Conservation (phyloP, 2,888 invertebrate species). For the Dromius quadrimaculatus region DNA sequence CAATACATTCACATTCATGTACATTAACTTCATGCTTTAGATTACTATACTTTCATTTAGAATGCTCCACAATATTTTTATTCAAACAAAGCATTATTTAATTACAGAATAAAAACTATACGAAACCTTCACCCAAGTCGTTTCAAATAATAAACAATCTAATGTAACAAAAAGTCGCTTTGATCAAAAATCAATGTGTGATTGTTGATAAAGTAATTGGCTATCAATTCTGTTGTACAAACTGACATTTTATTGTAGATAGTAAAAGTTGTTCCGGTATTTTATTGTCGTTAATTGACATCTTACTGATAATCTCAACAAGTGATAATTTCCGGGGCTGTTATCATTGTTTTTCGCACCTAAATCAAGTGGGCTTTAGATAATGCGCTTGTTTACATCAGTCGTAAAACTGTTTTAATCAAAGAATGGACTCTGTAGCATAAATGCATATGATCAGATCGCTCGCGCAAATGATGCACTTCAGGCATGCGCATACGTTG, state of each 20-base stretch:
- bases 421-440: too few species aligned
- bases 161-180: background rate
- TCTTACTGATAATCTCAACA: too few species aligned
- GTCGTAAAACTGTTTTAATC: too few species aligned
- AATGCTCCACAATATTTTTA: slow-evolving; percentile 1
- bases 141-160: background rate
- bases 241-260: too few species aligned
- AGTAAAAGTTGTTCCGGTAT: background rate
- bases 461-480: too few species aligned
- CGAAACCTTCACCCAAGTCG: slow-evolving; percentile 2
- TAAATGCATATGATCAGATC: too few species aligned
- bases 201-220: background rate
- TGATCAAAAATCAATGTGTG: background rate
- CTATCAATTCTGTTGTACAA: background rate
- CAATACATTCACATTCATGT: background rate
- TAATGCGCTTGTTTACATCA: too few species aligned
- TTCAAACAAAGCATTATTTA: background rate
- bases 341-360: too few species aligned
- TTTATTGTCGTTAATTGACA: too few species aligned
- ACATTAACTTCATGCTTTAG: background rate
- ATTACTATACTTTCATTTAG: slow-evolving; percentile 11
- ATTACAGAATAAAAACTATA: slow-evolving; percentile 6
- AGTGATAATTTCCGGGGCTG: too few species aligned
- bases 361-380: too few species aligned
- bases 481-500: too few species aligned